Evolutionary conservation across 2,797 vertebrate species (phyloP).

Genomic region (Poecilia velifera): DNA sequence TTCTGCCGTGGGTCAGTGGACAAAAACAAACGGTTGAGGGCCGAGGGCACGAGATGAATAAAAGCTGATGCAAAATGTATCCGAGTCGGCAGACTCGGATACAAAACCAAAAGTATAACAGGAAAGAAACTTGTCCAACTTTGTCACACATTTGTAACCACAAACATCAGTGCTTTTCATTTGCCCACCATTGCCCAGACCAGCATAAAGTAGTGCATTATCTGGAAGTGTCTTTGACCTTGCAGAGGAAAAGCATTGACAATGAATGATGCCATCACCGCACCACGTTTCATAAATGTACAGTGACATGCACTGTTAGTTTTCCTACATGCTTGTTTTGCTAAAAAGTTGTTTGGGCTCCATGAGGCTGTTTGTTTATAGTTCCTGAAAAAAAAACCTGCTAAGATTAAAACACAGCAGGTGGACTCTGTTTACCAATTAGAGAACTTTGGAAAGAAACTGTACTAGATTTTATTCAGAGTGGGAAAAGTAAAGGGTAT

Average conservation of each 20-base stretch:
- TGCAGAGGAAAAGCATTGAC: neutral
- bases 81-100: neutral
- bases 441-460: neutral
- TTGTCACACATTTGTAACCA: neutral
- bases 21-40: constrained; percentile 46
- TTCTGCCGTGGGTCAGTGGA: constrained; percentile 85
- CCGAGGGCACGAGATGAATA: constrained; percentile 31
- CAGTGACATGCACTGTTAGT: neutral
- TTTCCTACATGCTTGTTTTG: neutral
- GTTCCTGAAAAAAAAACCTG: neutral
- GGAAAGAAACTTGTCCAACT: neutral
- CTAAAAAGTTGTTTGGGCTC: neutral
- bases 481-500: neutral
- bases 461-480: neutral
- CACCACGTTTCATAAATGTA: neutral
- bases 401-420: neutral
- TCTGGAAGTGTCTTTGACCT: neutral
- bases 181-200: neutral
- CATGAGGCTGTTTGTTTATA: neutral
- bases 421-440: neutral
- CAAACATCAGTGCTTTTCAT: neutral
- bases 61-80: constrained; percentile 21
- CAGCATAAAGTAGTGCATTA: neutral
- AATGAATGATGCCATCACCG: neutral
- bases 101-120: neutral